Conservation (phyloP, 2,888 invertebrate genomes). For the Polyommatus iphigenia region DNA sequence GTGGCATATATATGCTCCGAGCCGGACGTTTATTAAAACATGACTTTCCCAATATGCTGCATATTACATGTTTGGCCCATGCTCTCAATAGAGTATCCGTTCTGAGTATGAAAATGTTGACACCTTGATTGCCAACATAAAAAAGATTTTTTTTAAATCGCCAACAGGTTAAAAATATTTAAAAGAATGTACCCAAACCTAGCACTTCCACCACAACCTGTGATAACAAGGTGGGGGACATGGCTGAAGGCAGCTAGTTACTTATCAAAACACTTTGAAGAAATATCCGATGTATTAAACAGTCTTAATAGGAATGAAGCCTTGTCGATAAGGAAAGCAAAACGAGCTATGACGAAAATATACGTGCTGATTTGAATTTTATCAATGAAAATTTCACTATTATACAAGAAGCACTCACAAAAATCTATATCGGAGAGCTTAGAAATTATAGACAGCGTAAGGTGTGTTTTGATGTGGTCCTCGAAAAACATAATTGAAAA, state of each 20-base stretch:
- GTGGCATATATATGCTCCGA: too few species aligned
- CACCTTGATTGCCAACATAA: slow-evolving; percentile 4
- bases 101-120: not conserved
- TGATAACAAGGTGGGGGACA: slow-evolving; percentile 4
- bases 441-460: slow-evolving; percentile 3
- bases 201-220: not conserved
- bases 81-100: too few species aligned
- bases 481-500: too few species aligned
- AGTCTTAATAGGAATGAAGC: slow-evolving; percentile 4
- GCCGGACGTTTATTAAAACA: too few species aligned
- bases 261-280: not conserved
- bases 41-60: too few species aligned
- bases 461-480: too few species aligned
- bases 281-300: not conserved
- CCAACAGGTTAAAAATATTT: slow-evolving; percentile 1
- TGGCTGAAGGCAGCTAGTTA: slow-evolving; percentile 3
- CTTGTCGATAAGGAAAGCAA: not conserved
- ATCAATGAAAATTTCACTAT: not conserved
- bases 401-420: too few species aligned
- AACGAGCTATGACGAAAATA: not conserved
- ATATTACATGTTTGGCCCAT: too few species aligned
- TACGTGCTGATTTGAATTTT: not conserved
- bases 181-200: not conserved
- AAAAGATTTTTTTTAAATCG: not conserved
- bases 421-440: too few species aligned